Evolutionary conservation across 1,140 invertebrate genomes (phyloP), one percentile per base, ranked within the genome.

Genomic region (Zaprionus inermis): DNA sequence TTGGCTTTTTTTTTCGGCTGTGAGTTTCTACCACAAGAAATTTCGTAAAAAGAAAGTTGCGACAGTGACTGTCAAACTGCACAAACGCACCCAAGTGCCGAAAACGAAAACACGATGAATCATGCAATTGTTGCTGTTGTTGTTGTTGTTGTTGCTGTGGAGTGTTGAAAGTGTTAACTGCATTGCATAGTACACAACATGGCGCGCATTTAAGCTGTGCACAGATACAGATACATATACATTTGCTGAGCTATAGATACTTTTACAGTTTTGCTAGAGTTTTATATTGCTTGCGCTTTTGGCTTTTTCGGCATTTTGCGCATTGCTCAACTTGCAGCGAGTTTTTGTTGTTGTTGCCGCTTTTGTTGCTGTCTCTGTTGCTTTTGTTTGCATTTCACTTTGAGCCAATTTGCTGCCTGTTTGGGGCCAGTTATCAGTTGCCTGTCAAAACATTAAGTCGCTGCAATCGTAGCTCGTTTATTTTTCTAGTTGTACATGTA

Each of bases 31-130:
- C 76, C 65, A 85, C 82, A 86, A 85, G n/a, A 81, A 76, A 86
- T 86, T 86, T 85, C 32, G 79, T 86, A 77, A 86, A 86, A 86
- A 86, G 82, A 86, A 86, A 86, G 83, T 86, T 88, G 78, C 63
- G 44, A 54, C 84, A 86, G 76, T 88, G 66, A 56, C 83, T 86
- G 69, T 49, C 66, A 86, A 86, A 86, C 83, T 86, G 83, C 79
- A 78, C 16, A 55, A 65, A 86, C 82, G 83, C 76, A 86, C 76
- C 79, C 83, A 72, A 78, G 64, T 30, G 52, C 16, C 9, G 41
- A 32, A 32, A 32, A 32, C 32, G n/a, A 22, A 58, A 70, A 71
- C 38, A 24, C 30, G 55, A 58, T 88, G 83, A 86, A 73, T 86
- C 82, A 86, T 78, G 51, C 61, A 65, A 65, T 67, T 44, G 38